Evolutionary conservation across 2,797 vertebrate species (phyloP), one percentile per base, ranked within the genome.

Genomic region (Alcedo atthis): DNA sequence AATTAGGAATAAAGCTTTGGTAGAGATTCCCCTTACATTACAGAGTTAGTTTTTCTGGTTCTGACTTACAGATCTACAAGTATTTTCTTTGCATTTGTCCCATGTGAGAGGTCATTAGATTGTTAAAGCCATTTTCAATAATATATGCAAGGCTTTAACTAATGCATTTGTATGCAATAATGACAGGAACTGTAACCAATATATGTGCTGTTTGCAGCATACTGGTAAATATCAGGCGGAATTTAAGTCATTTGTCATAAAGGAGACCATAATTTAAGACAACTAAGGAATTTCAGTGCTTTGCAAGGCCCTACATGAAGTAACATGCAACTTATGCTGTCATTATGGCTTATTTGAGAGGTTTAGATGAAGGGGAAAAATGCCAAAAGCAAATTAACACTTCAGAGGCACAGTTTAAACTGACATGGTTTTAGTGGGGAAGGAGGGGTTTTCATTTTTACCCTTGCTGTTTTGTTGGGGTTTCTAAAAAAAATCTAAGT

Each of bases 301-400:
- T 53, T 93, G 85, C 90, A 78, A 95, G 81, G 83, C 79, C 87
- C 73, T 87, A 67, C 95, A 89, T 92, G 92, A 95, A 96, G 81
- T 51, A 93, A 96, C 93, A 91, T 61, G 94, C 71, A 87, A 35
- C 84, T 79, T 42, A 17, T 55, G 71, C 87, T 94, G 89, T 95
- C 96, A 94, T 95, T 95, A 95, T n/a, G 69, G 78, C 91, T 94
- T 88, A 86, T 87, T 93, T 89, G 89, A 94, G 92, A 87, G 69
- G 76, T 89, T 90, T 92, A 94, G 85, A 93, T 95, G 94, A 93
- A 92, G 85, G n/a, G 75, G 64, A 20, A 90, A 93, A 95, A n/a
- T 94, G 95, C 95, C 94, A 96, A 96, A 92, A 96, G 94, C 85
- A 87, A 96, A 89, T 70, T 94, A 93, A 93, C 77, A 91, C 94